Base-by-base conservation (phyloP, 2,888 invertebrate species). In the Platynereis dumerilii region DNA sequence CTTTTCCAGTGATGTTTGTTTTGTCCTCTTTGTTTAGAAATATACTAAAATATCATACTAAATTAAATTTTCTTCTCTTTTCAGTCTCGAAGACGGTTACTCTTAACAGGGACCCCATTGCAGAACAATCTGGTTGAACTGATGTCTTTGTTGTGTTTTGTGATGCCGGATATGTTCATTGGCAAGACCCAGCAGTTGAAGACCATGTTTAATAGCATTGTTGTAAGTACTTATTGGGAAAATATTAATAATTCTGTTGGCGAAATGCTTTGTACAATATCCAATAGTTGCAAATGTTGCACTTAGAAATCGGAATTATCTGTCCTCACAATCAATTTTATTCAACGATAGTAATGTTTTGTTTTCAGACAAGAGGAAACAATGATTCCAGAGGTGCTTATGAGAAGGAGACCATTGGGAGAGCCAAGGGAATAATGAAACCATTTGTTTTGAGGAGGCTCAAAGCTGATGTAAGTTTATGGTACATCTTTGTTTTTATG, bases 101-200 rank as follows among this genome's bases (percentile, higher is more conserved):
- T 98, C 15, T 85, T 98, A 26, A 98, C 97, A 0, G 98, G 97
- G 1, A 98, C 97, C 0, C 97, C 97, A 0, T 86, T 98, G 2
- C 97, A 98, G 85, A 98, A 98, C 86, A 97, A 96, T 84, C 87
- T 98, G 42, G 84, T 97, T 54, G 97, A 98, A 84, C 86, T 98
- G 70, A 96, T 98, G 92, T 96, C 96, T 0, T 86, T 98, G 44
- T 87, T 98, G 24, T 92, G 93, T 77, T 98, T 98, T 83, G 94
- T 96, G 28, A 96, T 97, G 95, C 96, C 96, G 0, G 90, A 94
- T 74, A 90, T 96, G 86, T 96, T 97, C 86, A 90, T 90, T 56
- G 91, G 91, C 20, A 94, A 93, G 69, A 90, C 91, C 0, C 91
- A 93, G 0, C 92, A 93, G 75, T 87, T 96, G 26, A 95, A 94